These are phyloP conservation scores for Vulpes lagopus DNA, from an alignment of 2,113 vertebrate species.

Conservation along the genomic window DNA sequence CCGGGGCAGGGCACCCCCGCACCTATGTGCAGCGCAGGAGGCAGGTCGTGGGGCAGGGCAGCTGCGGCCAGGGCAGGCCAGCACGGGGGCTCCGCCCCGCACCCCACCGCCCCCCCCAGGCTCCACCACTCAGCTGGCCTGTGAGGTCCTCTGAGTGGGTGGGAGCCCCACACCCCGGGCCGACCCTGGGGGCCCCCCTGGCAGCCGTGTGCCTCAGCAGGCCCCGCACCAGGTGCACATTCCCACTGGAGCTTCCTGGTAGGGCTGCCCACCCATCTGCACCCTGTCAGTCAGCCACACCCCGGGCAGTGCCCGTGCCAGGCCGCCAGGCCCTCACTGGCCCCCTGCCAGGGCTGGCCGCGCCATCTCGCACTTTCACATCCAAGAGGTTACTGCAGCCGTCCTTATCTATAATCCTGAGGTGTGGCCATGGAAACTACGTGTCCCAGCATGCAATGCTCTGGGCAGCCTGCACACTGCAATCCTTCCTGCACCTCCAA, in stretches of 20 bases:
- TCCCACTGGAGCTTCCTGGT: slow-evolving; percentile 43
- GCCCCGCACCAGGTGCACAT: not conserved
- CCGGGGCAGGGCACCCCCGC: rapidly evolving
- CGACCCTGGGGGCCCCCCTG: not conserved
- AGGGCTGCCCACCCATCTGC: slow-evolving; percentile 54
- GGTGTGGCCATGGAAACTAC: slow-evolving; percentile 76
- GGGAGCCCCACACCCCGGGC: not conserved
- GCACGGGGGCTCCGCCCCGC: not conserved
- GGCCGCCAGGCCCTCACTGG: slow-evolving; percentile 64
- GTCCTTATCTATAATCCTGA: slow-evolving; percentile 68
- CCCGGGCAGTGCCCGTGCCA: not conserved
- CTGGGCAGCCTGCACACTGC: slow-evolving; percentile 48
- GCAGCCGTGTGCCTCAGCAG: not conserved
- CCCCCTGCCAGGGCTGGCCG: slow-evolving; percentile 72
- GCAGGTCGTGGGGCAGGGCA: not conserved
- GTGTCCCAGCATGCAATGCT: slow-evolving; percentile 83
- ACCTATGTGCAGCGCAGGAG: not conserved
- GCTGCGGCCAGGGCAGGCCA: not conserved
- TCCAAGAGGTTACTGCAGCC: slow-evolving; percentile 68
- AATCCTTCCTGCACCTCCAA: slow-evolving; percentile 27
- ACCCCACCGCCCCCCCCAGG: rapidly evolving
- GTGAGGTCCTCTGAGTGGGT: not conserved
- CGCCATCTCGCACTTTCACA: slow-evolving; percentile 63
- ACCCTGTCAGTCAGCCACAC: slow-evolving; percentile 58
- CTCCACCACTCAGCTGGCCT: not conserved